Conservation (phyloP, 2,888 invertebrate genomes). For the Pherbina coryleti region DNA sequence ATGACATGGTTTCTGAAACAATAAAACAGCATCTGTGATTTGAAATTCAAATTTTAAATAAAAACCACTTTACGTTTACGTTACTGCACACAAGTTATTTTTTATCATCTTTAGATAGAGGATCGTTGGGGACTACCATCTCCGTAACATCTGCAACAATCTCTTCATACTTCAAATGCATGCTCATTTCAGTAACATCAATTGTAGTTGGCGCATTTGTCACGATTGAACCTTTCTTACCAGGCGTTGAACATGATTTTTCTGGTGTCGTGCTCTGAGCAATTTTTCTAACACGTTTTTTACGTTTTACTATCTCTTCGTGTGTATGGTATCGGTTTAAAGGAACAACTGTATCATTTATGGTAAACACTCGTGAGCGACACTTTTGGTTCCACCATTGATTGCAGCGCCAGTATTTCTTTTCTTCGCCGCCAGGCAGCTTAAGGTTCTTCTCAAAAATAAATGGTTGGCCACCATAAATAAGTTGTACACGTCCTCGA, state of each 20-base stretch:
- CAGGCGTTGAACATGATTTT: constrained; percentile 1
- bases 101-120: constrained; percentile 11
- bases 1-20: neutral
- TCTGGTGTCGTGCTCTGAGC: constrained; percentile 38
- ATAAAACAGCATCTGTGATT: neutral
- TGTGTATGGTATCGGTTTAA: constrained; percentile 69
- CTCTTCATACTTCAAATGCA: constrained; percentile 67
- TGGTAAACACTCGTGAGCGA: constrained; percentile 68
- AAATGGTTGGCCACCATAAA: constrained; percentile 69
- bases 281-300: constrained; percentile 65
- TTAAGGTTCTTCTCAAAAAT: constrained; percentile 68
- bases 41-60: no score
- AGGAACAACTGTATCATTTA: constrained; percentile 66
- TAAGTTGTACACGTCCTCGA: constrained; percentile 68
- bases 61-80: neutral
- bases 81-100: constrained; percentile 19
- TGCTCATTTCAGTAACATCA: constrained; percentile 56
- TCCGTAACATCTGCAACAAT: constrained; percentile 67
- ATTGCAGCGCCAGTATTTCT: constrained; percentile 69
- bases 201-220: constrained; percentile 38
- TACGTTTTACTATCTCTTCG: constrained; percentile 68
- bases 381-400: constrained; percentile 71
- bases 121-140: constrained; percentile 53
- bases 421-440: constrained; percentile 64
- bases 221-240: neutral